Evolutionary conservation across 2,113 vertebrate species (phyloP), one percentile per base, ranked within the genome.

Genomic region (Falcunculus frontatus): DNA sequence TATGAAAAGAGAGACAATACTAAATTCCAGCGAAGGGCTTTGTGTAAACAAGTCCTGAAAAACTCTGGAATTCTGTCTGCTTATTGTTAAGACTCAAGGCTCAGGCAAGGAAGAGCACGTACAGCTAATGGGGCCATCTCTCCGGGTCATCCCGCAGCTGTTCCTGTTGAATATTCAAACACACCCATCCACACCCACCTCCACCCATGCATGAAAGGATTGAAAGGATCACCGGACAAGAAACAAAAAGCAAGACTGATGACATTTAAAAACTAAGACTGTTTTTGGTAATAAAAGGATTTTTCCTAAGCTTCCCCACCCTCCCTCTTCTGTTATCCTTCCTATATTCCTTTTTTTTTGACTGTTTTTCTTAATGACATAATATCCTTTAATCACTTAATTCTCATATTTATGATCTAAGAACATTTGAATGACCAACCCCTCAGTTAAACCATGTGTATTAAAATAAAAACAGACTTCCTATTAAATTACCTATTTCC

Each of bases 101-200:
- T 57, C 32, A 87, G 74, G 70, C 89, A 91, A 95, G 94, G 84
- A 93, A 96, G 87, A 89, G 94, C 95, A 96, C 80, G 56, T 95
- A 94, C 68, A 92, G 80, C 93, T 92, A 90, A 67, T 9, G 83
- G 90, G 96, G 96, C 96, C 96, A 96, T 97, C 96, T 92, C 94
- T 69, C 78, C 12, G 93, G 96, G 96, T 97, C 96, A 97, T 82
- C 73, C 95, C 92, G 87, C 96, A 96, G 96, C 96, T 96, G 95
- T 96, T 97, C 96, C 96, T 95, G 96, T 93, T 94, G 86, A 85
- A 95, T 96, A 95, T 94, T 92, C 86, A 93, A 79, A 81, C 96
- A 94, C 95, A 79, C 94, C 90, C 96, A 95, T 20, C 78, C 92
- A 79, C 96, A 96, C 92, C 90, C 96, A 92, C 88, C 90, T 93